These are phyloP conservation scores for Leistus spinibarbis DNA, from an alignment of 2,888 invertebrate species.

Conservation along the genomic window DNA sequence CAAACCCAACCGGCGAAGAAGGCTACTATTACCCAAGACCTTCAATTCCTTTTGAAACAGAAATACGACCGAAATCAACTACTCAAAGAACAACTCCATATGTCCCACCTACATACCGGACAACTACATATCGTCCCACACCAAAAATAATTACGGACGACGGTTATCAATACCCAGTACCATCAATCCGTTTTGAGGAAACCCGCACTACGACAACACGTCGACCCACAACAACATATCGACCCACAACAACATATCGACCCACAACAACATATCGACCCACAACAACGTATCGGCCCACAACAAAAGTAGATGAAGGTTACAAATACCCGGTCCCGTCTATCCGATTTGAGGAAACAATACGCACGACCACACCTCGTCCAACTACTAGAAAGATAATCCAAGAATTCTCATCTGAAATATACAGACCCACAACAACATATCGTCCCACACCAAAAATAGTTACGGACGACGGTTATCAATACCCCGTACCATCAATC, in stretches of 20 bases:
- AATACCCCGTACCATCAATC: background rate
- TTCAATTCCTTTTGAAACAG: constrained; percentile 27
- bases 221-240: constrained; percentile 10
- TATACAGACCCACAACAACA: background rate
- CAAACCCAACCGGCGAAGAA: background rate
- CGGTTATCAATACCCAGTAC: constrained; percentile 25
- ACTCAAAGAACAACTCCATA: constrained; percentile 1
- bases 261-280: constrained; percentile 6
- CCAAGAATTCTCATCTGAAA: background rate
- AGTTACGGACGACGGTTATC: background rate
- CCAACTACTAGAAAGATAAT: background rate
- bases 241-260: constrained; percentile 8
- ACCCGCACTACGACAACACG: background rate
- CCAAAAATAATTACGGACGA: background rate
- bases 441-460: background rate
- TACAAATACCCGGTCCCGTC: background rate
- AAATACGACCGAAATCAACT: background rate
- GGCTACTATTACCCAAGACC: constrained; percentile 39
- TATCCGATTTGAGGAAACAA: too few relatives aligned
- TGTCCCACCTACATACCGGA: background rate
- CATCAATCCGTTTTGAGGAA: constrained; percentile 15
- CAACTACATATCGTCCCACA: background rate
- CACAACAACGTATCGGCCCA: constrained; percentile 7
- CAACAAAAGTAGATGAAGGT: background rate
- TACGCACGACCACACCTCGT: background rate